Evolutionary conservation across 2,113 vertebrate genomes (phyloP).

Genomic region (Dicerorhinus sumatrensis): DNA sequence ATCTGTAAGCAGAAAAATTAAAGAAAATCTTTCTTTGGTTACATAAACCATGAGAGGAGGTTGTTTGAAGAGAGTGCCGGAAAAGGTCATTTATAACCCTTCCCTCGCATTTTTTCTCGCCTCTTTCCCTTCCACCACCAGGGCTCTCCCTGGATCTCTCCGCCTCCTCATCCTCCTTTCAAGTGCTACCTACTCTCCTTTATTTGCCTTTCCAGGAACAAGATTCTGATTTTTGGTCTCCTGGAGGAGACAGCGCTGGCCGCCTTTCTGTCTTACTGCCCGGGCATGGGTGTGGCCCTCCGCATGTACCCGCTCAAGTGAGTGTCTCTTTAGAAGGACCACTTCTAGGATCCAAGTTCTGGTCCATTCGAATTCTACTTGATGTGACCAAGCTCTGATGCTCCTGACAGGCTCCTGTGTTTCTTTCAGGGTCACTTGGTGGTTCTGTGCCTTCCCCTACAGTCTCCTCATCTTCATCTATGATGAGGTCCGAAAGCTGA

Average conservation of each 20-base stretch:
- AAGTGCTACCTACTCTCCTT: neutral
- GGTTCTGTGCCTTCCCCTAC: constrained; percentile 93
- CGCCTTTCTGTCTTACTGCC: constrained; percentile 89
- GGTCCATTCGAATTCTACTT: no score
- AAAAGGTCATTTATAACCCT: neutral
- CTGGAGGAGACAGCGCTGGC: constrained; percentile 89
- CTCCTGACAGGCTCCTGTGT: neutral
- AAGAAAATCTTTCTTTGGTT: neutral
- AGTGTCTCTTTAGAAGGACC: constrained; percentile 52
- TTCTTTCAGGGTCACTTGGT: constrained; percentile 89
- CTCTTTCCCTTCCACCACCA: neutral
- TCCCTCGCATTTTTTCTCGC: neutral
- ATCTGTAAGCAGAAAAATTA: neutral
- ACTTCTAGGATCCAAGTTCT: neutral
- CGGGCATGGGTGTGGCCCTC: constrained; percentile 88
- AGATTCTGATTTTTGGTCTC: constrained; percentile 89
- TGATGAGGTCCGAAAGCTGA: constrained; percentile 91
- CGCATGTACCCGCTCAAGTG: constrained; percentile 90
- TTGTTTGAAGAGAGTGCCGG: neutral
- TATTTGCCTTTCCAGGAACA: constrained; percentile 83
- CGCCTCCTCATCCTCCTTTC: neutral
- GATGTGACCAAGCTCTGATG: neutral
- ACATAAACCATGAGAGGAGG: neutral
- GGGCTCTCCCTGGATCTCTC: neutral
- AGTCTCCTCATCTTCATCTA: constrained; percentile 93